A percentile compares a stretch with the other conserved stretches of the same genome.
phyloP scores from a whole-genome alignment of 2,888 invertebrate species.

The Caenorhabditis virilis region DNA sequence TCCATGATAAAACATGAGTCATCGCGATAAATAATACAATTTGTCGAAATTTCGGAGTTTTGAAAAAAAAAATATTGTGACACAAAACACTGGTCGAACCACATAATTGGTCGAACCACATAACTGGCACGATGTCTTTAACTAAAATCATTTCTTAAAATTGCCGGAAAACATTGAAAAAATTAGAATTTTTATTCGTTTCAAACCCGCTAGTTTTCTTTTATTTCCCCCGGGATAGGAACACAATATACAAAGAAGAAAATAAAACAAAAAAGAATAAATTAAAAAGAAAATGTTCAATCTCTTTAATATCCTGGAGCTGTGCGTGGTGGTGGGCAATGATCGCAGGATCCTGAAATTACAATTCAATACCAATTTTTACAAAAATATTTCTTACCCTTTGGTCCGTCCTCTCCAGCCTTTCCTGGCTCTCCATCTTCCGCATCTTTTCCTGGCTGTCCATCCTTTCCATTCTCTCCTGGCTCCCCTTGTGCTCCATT shows the following conservation, averaged over 20 bases:
- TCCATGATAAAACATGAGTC: no score
- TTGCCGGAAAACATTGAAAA: slow-evolving; percentile 1
- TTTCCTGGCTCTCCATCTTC: slow-evolving; percentile 43
- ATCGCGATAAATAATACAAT: no score
- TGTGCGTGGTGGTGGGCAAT: slow-evolving; percentile 48
- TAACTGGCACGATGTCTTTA: no score
- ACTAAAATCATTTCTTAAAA: no score
- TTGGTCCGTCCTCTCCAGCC: slow-evolving; percentile 43
- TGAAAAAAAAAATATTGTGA: no score
- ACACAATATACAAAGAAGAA: no score
- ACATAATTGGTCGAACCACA: no score
- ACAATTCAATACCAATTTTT: background rate
- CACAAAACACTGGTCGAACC: no score
- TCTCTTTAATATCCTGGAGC: slow-evolving; percentile 43
- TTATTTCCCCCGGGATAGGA: no score
- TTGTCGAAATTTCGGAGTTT: no score
- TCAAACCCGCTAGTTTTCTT: background rate
- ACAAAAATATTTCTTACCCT: slow-evolving; percentile 14
- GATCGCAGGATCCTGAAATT: slow-evolving; percentile 42
- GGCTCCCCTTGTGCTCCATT: slow-evolving; percentile 40
- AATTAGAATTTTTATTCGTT: background rate
- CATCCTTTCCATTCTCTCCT: slow-evolving; percentile 40
- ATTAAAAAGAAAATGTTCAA: background rate
- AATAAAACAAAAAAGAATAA: slow-evolving; percentile 13
- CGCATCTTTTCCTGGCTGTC: slow-evolving; percentile 40